A percentile compares a stretch with the other conserved stretches of the same genome.
phyloP scores from a whole-genome alignment of 2,113 vertebrate species.

The Delphinapterus leucas region DNA sequence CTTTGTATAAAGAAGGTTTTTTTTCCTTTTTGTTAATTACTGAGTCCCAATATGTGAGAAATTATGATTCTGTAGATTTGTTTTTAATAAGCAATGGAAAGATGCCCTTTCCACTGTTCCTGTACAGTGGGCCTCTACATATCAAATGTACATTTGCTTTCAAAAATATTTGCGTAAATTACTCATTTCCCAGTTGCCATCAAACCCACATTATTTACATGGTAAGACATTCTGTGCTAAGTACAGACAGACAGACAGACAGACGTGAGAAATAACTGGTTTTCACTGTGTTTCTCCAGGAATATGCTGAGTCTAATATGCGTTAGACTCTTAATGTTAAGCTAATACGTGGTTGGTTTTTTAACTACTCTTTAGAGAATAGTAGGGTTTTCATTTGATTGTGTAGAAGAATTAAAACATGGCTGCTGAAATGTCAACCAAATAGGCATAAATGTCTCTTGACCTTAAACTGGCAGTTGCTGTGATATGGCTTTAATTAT shows the following conservation, averaged over 20 bases:
- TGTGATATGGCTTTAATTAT: not conserved
- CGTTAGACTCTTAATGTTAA: not conserved
- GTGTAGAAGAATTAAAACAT: not conserved
- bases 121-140: not conserved
- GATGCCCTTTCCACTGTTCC: not conserved
- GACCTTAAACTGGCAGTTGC: not conserved
- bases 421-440: not conserved
- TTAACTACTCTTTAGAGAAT: not conserved
- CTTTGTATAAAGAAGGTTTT: not conserved
- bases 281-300: not conserved
- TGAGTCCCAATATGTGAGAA: not conserved
- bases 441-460: not conserved
- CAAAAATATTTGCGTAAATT: not conserved
- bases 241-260: not conserved
- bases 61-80: not conserved
- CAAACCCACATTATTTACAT: not conserved
- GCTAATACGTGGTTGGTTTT: not conserved
- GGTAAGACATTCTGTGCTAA: not conserved
- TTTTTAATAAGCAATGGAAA: not conserved
- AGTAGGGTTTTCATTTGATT: not conserved
- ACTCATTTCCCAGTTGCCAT: not conserved
- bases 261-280: not conserved
- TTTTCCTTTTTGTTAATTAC: not conserved
- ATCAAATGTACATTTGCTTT: not conserved
- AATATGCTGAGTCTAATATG: not conserved